phyloP scores from a whole-genome alignment of 1,140 invertebrate genomes.

The Eupristina koningsbergeri region DNA sequence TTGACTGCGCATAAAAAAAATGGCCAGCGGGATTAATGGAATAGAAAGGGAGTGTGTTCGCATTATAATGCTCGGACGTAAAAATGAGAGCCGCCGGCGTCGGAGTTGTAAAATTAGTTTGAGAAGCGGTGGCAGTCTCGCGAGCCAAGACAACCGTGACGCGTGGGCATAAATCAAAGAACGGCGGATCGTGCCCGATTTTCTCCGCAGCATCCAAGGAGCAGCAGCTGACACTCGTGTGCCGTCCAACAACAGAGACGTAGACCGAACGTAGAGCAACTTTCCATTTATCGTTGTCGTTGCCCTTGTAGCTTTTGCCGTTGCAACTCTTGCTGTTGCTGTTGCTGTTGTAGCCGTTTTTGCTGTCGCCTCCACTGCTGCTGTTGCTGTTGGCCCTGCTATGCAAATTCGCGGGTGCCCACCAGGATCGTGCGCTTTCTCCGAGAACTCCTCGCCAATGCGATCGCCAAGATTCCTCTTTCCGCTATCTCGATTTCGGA shows the following conservation, averaged over 20 bases:
- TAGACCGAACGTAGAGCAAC: too few species aligned
- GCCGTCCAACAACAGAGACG: conserved; percentile 10
- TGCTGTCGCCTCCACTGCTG: too few species aligned
- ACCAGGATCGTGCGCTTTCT: background rate
- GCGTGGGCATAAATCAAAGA: conserved; percentile 30
- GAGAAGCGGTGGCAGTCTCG: background rate
- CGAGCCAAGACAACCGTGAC: conserved; percentile 12
- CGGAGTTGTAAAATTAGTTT: conserved; percentile 24
- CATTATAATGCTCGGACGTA: background rate
- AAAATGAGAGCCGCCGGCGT: background rate
- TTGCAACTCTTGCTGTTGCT: too few species aligned
- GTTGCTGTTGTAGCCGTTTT: too few species aligned
- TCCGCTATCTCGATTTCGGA: too few species aligned
- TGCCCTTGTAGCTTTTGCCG: too few species aligned
- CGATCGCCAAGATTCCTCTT: background rate
- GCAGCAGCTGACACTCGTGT: background rate
- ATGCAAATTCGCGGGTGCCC: conserved; percentile 55
- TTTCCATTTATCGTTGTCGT: too few species aligned
- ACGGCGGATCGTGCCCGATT: conserved; percentile 4
- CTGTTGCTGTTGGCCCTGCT: conserved; percentile 62
- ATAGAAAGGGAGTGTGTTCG: background rate
- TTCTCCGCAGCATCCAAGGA: background rate
- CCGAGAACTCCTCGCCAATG: background rate
- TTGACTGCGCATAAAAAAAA: background rate
- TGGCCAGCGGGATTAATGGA: background rate